Conservation (phyloP, 1,140 invertebrate genomes). For the Monomorium pharaonis region DNA sequence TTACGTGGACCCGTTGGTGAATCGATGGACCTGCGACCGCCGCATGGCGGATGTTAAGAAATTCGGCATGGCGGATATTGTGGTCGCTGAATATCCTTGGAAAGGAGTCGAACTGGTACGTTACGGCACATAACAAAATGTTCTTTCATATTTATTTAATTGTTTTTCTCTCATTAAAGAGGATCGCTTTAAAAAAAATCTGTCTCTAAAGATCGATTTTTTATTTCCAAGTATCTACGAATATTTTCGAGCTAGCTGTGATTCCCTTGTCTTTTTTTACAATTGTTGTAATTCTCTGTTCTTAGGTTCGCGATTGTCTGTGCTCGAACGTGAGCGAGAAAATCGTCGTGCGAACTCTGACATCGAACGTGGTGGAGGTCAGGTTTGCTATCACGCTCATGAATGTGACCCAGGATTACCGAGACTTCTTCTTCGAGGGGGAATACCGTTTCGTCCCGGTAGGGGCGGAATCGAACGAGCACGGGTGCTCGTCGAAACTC, state of each 20-base stretch:
- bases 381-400: conserved; percentile 91
- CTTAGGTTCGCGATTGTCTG: conserved; percentile 88
- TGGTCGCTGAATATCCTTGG: conserved; percentile 91
- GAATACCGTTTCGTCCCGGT: conserved; percentile 90
- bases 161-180: background rate
- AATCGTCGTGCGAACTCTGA: conserved; percentile 87
- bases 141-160: background rate
- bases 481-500: conserved; percentile 87
- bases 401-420: conserved; percentile 93
- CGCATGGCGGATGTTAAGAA: conserved; percentile 72
- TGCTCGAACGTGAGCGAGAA: conserved; percentile 90
- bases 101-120: conserved; percentile 87
- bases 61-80: conserved; percentile 87
- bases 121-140: background rate
- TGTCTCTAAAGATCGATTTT: background rate
- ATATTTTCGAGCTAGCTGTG: background rate
- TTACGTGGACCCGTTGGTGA: conserved; percentile 88
- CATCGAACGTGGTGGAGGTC: conserved; percentile 89
- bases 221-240: background rate
- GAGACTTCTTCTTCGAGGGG: conserved; percentile 92
- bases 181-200: background rate
- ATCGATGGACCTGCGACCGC: conserved; percentile 88
- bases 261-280: background rate
- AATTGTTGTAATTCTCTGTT: background rate
- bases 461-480: conserved; percentile 77